Percentiles rank a stretch among this genome's conserved stretches.
These are phyloP conservation scores for Stenolophus ochropezus DNA, from an alignment of 2,888 invertebrate species.

Conservation along the genomic window DNA sequence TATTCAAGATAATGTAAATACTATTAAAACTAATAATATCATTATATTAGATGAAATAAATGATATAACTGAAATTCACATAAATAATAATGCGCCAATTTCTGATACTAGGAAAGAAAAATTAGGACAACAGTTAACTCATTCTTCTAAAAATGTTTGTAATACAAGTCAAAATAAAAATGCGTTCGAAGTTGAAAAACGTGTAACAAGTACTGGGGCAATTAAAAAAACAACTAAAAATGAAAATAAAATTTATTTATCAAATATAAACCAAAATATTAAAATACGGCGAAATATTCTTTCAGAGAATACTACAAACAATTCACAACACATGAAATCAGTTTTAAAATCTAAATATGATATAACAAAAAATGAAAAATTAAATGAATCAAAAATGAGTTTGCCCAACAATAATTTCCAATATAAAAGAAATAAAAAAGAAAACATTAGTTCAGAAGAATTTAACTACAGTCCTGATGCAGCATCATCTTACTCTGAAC, in stretches of 20 bases:
- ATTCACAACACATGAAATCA: neutral
- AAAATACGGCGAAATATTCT: neutral
- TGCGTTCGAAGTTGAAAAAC: neutral
- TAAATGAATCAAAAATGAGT: neutral
- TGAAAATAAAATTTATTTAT: neutral
- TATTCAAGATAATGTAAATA: too few relatives aligned
- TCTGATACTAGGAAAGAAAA: neutral
- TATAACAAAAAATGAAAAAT: neutral
- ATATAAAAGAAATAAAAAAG: neutral
- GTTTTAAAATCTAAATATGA: neutral
- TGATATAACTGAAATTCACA: too few relatives aligned
- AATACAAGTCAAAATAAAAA: neutral
- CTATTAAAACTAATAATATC: too few relatives aligned
- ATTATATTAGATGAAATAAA: too few relatives aligned
- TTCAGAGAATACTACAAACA: neutral
- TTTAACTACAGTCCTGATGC: constrained; percentile 25
- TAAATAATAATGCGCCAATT: too few relatives aligned
- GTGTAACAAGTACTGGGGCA: neutral
- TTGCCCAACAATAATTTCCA: neutral
- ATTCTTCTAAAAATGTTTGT: too few relatives aligned
- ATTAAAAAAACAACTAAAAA: neutral
- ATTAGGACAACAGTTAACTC: too few relatives aligned
- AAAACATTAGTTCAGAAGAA: neutral
- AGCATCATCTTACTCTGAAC: constrained; percentile 12
- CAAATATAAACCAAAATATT: neutral